Evolutionary conservation across 2,113 vertebrate species (phyloP).

Genomic region (Natator depressus): DNA sequence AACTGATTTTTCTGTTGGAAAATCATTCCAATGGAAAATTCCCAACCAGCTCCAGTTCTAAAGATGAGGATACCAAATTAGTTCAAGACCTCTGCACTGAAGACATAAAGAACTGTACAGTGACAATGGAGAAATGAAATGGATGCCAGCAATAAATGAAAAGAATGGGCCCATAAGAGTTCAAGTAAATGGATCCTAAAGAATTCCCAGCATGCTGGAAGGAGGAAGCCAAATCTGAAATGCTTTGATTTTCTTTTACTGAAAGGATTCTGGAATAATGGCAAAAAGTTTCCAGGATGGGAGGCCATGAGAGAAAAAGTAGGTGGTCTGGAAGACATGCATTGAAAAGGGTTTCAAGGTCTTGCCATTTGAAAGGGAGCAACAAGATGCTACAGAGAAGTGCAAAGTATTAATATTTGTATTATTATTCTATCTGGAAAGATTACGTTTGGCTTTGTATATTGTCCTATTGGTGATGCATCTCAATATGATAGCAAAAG

Average conservation of each 20-base stretch:
- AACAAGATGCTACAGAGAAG: not conserved
- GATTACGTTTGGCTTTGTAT: slow-evolving; percentile 14
- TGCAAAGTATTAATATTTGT: not conserved
- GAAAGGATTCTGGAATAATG: not conserved
- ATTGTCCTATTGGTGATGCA: slow-evolving; percentile 6
- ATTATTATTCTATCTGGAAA: not conserved
- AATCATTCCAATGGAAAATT: not conserved
- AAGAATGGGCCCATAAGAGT: not conserved
- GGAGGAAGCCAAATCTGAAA: not conserved
- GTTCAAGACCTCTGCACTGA: not conserved
- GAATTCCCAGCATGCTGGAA: not conserved
- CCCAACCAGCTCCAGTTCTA: not conserved
- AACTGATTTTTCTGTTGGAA: not conserved
- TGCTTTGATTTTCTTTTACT: not conserved
- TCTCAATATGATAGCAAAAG: slow-evolving; percentile 39
- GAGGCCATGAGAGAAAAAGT: no score
- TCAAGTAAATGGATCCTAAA: not conserved
- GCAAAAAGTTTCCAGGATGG: no score
- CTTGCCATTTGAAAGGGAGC: no score
- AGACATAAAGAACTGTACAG: not conserved
- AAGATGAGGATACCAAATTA: not conserved
- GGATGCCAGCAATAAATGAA: not conserved
- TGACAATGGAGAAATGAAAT: not conserved
- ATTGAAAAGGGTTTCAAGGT: no score
- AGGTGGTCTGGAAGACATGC: no score